Evolutionary conservation across 1,140 invertebrate species (phyloP).

Genomic region (Coenobita brevimanus): DNA sequence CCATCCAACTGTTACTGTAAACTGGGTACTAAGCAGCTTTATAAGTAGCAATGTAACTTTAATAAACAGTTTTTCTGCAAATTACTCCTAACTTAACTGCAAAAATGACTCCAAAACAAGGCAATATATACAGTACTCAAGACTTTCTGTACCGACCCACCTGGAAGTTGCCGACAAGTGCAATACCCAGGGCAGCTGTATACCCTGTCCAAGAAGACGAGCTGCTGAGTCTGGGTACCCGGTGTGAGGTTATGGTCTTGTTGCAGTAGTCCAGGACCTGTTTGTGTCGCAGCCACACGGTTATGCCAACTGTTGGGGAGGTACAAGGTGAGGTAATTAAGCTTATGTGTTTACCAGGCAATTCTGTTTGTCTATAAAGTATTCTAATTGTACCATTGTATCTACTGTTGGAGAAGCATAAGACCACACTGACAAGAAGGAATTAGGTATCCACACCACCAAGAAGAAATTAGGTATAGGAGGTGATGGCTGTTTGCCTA

Average conservation of each 20-base stretch:
- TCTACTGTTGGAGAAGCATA: no score
- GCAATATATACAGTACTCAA: no score
- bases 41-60: no score
- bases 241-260: not conserved
- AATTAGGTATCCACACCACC: not conserved
- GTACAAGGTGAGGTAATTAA: not conserved
- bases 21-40: no score
- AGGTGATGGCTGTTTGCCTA: no score
- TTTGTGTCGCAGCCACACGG: slow-evolving; percentile 74
- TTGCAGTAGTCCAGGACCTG: slow-evolving; percentile 73
- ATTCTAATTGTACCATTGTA: no score
- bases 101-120: no score
- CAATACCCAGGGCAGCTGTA: slow-evolving; percentile 40
- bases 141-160: slow-evolving; percentile 11
- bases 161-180: slow-evolving; percentile 64
- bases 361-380: no score
- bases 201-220: slow-evolving; percentile 24
- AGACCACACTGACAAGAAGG: not conserved
- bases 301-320: slow-evolving; percentile 72
- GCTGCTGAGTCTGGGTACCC: not conserved
- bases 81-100: no score
- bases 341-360: not conserved
- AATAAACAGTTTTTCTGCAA: no score
- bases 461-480: no score
- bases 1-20: no score